Base-by-base conservation (phyloP, 1,140 invertebrate genomes). In the Chironomus striatipennis region DNA sequence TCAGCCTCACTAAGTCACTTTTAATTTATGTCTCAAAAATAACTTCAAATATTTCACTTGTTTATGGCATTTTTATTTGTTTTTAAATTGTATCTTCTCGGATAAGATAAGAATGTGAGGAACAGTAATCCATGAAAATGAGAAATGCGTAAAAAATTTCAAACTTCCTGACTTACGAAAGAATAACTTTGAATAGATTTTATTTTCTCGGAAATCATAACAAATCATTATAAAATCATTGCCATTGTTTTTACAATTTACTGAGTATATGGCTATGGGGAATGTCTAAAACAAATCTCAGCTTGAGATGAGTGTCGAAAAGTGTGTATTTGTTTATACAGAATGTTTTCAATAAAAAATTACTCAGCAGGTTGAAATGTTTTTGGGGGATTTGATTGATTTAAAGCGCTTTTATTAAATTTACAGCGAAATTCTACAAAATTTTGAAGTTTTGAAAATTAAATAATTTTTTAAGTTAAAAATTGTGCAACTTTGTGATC, bases 1-100 rank as follows among this genome's bases (percentile, higher is more conserved):
- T 34, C 24, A 34, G 24, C 24, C 47, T 67, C n/a, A 70, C 4
- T 20, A 70, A 70, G 18, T 70, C 65, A 70, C 65, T 70, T 70
- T 20, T 20, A 70, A 70, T 70, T 70, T 20, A 57, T 57, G 65
- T 20, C 47, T 12, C 9, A n/a, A 57, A 57, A 57, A 57, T 57
- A 57, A 57, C n/a, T 57, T 57, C n/a, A 57, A 57, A 57, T n/a
- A 57, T 57, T 67, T 67, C 65, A 70, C 17, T 70, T 70, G 65
- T 70, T 70, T 20, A 70, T 70, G 17, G 17, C 17, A 70, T 70
- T 70, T 70, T 70, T 70, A 70, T 70, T 70, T 70, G 65, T 70
- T 70, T 70, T 20, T 18, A 70, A 70, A 18, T 67, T 67, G 64
- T 34, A 34, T 15, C n/a, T 67, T 67, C 7, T 2, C 15, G 43